These are phyloP conservation scores for Eucidaris tribuloides DNA, from an alignment of 35 echinoderm and acorn worm genomes.

Conservation along the genomic window DNA sequence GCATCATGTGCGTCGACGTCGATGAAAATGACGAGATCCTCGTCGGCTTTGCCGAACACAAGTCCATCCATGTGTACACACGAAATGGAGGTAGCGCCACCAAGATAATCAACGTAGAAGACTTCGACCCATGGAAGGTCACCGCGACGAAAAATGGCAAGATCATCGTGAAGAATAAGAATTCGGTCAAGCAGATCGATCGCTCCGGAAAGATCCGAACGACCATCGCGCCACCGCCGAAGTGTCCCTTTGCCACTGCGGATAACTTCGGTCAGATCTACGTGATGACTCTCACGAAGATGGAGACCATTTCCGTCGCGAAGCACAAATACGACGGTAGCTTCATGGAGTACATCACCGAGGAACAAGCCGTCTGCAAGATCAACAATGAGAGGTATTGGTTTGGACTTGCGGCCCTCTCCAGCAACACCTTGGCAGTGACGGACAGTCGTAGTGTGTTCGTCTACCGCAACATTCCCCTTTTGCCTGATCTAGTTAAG, in stretches of 20 bases:
- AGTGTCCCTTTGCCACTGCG: background rate
- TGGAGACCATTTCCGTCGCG: background rate
- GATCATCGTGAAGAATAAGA: background rate
- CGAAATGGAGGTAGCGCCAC: background rate
- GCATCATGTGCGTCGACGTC: conserved; percentile 4
- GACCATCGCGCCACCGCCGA: background rate
- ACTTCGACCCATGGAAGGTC: conserved; percentile 2
- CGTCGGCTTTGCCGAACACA: conserved; percentile 12
- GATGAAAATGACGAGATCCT: background rate
- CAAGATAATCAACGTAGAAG: background rate
- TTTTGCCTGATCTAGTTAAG: background rate
- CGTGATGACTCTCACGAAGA: background rate
- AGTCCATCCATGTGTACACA: background rate
- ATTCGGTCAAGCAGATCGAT: background rate
- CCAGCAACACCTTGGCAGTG: background rate
- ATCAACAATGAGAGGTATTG: conserved; percentile 12
- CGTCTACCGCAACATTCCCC: background rate
- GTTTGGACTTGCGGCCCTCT: background rate
- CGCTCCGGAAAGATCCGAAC: background rate
- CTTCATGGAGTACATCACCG: background rate
- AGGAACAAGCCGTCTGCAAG: conserved; percentile 3
- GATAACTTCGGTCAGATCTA: background rate
- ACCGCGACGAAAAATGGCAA: background rate
- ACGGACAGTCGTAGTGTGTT: background rate
- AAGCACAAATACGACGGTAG: background rate